Evolutionary conservation across 2,797 vertebrate species (phyloP).

Genomic region (Selene dorsalis): DNA sequence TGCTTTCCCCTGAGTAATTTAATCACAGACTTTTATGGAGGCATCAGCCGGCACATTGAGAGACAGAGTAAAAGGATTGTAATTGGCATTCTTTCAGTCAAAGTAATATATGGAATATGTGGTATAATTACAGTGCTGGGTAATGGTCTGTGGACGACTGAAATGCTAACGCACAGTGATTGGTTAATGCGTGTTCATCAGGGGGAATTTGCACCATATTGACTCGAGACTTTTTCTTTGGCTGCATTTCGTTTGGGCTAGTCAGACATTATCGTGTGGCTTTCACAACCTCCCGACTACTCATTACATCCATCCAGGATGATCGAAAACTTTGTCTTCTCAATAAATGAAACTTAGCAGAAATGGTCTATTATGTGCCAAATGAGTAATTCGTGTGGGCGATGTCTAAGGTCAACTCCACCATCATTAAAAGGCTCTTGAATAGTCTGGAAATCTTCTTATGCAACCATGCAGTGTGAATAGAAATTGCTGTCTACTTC

Average conservation of each 20-base stretch:
- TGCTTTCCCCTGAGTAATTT: constrained; percentile 80
- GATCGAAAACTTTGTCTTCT: constrained; percentile 67
- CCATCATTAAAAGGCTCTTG: constrained; percentile 62
- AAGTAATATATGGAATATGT: constrained; percentile 80
- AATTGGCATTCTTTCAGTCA: constrained; percentile 82
- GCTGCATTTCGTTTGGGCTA: constrained; percentile 58
- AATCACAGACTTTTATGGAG: constrained; percentile 79
- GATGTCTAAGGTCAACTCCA: constrained; percentile 59
- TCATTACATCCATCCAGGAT: constrained; percentile 35
- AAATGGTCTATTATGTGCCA: constrained; percentile 57
- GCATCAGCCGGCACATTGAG: constrained; percentile 73
- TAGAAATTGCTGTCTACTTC: constrained; percentile 43
- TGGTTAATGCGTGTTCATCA: constrained; percentile 72
- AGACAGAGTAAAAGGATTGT: constrained; percentile 77
- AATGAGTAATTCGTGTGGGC: constrained; percentile 76
- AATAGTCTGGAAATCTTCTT: constrained; percentile 59
- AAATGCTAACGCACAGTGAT: constrained; percentile 69
- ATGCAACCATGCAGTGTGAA: constrained; percentile 33
- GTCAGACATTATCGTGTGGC: constrained; percentile 46
- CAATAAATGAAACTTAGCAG: constrained; percentile 78
- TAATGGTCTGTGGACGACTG: constrained; percentile 68
- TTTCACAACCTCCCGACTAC: constrained; percentile 46
- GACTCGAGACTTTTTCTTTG: constrained; percentile 64
- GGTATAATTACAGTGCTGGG: constrained; percentile 74
- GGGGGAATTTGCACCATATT: constrained; percentile 59